Evolutionary conservation across 1,140 invertebrate species (phyloP), one percentile per base, ranked within the genome.

Genomic region (Saccostrea glomerata): DNA sequence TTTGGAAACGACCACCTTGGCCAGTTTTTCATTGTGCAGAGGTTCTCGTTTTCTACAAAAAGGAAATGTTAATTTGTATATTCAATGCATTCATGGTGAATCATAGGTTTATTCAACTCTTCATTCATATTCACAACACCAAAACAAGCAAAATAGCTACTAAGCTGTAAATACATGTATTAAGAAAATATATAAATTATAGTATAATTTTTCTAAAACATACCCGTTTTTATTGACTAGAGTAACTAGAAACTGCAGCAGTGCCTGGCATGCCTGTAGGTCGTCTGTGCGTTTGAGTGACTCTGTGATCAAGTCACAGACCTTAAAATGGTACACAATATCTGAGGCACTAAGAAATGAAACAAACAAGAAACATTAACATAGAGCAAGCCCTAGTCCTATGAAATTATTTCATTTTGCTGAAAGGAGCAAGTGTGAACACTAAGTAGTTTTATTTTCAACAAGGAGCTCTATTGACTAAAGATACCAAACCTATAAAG

Each of bases 221-320:
- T 84, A 84, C 82, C 82, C 82, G 25, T 84, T 84, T 56, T 84
- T 84, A 55, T 84, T 23, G n/a, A 56, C 82, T 17, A 84, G 82
- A 25, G 55, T 56, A n/a, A 56, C 47, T 9, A 84, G 40, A 56
- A 84, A 84, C 47, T 54, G 36, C 7, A 84, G 9, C 12, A 84
- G 40, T 30, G 82, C 9, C 47, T 54, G 47, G 40, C 20, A 54
- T 54, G 55, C 40, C 40, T 84, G 23, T 13, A 55, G 47, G 20
- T 84, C 47, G 17, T 15, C 25, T 47, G 82, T 56, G 40, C 55
- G 47, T 84, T 84, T 36, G 23, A 84, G 55, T 9, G 40, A 56
- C 17, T 47, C 55, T 15, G 40, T 23, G n/a, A 84, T 55, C 11
- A 84, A 55, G 11, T 56, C 36, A 84, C 82, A 84, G n/a, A 84